Base-by-base conservation (phyloP, 1,140 invertebrate genomes). In the Ceratitis capitata region DNA sequence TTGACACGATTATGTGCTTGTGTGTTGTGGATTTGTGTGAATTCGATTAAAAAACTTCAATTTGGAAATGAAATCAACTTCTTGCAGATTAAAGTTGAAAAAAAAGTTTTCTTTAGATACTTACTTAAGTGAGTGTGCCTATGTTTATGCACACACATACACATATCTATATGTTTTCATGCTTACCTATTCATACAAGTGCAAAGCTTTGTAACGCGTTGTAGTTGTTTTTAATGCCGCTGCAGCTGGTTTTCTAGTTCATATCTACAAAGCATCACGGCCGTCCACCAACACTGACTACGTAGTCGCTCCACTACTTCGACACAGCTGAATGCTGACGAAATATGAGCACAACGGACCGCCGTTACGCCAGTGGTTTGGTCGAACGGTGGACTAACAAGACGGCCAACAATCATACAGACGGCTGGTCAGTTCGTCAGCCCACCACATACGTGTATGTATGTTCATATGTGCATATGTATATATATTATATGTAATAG, bases 211-310 rank as follows among this genome's bases (percentile, higher is more conserved):
- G 69, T 78, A 78, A n/a, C 19, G 39, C 10, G n/a, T n/a, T 69
- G 32, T 32, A 29, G 61, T 39, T 39, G 61, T 69, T 69, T 32
- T 35, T 69, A 32, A 16, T 78, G 69, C 39, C 45, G 39, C 69
- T 78, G 69, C 69, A 78, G 69, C 69, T 78, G 69, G 69, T 78
- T 78, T 78, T 78, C 69, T 78, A 78, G 69, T 78, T 78, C 69
- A 78, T 78, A 78, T 47, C 69, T 78, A 78, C 42, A 45, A 78
- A 78, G 39, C 69, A 78, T 78, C 69, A 78, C 69, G 69, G 69
- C 69, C 69, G 64, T 35, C 3, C 42, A 78, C 69, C 39, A 78
- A 45, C 39, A 78, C 39, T 78, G 39, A 78, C 39, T 78, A n/a
- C n/a, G n/a, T n/a, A 42, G 69, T 78, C 69, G 69, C 69, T 26